Base-by-base conservation (phyloP, 2,113 vertebrate species). In the Struthio camelus region DNA sequence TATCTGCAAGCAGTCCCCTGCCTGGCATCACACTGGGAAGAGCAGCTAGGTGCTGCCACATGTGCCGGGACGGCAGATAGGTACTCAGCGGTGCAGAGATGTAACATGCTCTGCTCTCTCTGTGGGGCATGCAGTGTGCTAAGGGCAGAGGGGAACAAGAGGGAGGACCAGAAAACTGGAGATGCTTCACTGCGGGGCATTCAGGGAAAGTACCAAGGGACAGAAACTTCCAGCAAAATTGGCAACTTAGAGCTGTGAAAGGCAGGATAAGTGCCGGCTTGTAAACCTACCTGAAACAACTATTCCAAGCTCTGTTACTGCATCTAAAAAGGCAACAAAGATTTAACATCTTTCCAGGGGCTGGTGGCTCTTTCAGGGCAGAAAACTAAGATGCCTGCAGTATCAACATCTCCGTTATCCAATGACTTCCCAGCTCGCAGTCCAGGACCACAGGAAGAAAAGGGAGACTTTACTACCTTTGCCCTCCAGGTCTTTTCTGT, bases 91-190 rank as follows among this genome's bases (percentile, higher is more conserved):
- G 77, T 2, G 10, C n/a, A 61, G 51, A 36, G 36, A 76, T 71
- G 40, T 36, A 59, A 28, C 23, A 53, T 0, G 3, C 42, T 46
- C 77, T 61, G 58, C 51, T 73, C 54, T 40, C 54, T 11, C 30
- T 20, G n/a, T n/a, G n/a, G n/a, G n/a, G n/a, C n/a, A n/a, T n/a
- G 46, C 18, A 48, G 22, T 6, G n/a, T 70, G 16, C 44, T 34
- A 34, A 80, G 0, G 3, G 44, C 59, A 1, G 19, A 7, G 11
- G 23, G 1, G 6, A 65, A 22, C 1, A 2, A 80, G 38, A 69
- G 16, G 16, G 25, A 58, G 3, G 40, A 82, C 58, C 32, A 19
- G 34, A 66, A 48, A 48, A 48, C 18, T 48, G 46, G 46, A 48
- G 46, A 87, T 48, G 73, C n/a, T 62, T 62, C 25, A 2, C 25